A percentile compares a stretch with the other conserved stretches of the same genome.
phyloP scores from a whole-genome alignment of 2,888 invertebrate genomes.

The Gasteruption jaculator region DNA sequence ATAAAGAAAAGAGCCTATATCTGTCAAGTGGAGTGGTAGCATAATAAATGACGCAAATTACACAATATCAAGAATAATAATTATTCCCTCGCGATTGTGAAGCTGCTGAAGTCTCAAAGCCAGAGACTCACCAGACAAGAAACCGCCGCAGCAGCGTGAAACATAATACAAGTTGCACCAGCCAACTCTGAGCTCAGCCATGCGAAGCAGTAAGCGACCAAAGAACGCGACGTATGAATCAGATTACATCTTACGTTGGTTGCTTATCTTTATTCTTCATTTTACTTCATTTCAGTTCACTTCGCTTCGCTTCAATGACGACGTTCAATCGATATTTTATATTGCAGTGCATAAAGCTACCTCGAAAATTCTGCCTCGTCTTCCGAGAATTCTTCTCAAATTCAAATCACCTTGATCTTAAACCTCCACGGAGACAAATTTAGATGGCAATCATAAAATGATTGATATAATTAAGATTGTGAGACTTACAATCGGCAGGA shows the following conservation, averaged over 20 bases:
- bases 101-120: constrained; percentile 27
- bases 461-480: no score
- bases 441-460: no score
- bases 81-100: constrained; percentile 24
- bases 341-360: constrained; percentile 11
- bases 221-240: constrained; percentile 50
- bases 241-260: constrained; percentile 49
- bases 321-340: constrained; percentile 26
- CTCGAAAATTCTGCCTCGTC: constrained; percentile 13
- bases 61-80: constrained; percentile 6
- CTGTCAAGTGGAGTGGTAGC: no score
- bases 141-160: constrained; percentile 50
- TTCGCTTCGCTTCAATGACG: constrained; percentile 43
- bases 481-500: no score
- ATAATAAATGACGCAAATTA: no score
- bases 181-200: constrained; percentile 45
- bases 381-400: constrained; percentile 11
- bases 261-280: constrained; percentile 49
- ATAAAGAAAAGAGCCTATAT: no score
- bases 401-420: constrained; percentile 1
- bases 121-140: constrained; percentile 41
- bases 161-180: constrained; percentile 51
- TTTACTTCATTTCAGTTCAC: constrained; percentile 41
- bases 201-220: constrained; percentile 44
- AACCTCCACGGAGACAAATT: neutral